Base-by-base conservation (phyloP, 2,113 vertebrate genomes). In the Oreochromis spilurus region DNA sequence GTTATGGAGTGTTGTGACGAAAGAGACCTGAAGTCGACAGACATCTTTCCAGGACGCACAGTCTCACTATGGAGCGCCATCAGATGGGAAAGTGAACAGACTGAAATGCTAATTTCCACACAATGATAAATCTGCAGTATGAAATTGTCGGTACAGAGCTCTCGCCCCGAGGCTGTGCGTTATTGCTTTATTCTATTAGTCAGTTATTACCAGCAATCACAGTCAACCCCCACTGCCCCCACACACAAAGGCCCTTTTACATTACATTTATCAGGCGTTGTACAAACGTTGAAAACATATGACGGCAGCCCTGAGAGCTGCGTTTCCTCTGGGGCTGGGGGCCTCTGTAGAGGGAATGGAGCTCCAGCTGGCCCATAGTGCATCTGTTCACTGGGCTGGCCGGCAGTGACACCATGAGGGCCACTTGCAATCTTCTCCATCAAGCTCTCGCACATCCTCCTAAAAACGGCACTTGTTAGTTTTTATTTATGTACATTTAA, bases 121-220 rank as follows among this genome's bases (percentile, higher is more conserved):
- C 77, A 31, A 95, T 95, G 94, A 96, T 96, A 96, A 96, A 96
- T 97, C 95, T 96, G 93, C 93, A 67, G 94, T 96, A 95, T 96
- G 96, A 95, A 96, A 95, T 95, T 93, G 94, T 95, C 93, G 93
- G 95, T 93, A 94, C 91, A 86, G 94, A 90, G 92, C 94, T 90
- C 84, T 94, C n/a, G 92, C 94, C 96, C 94, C 2, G 91, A 96
- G 96, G 96, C 96, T 79, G 81, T 88, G 82, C 92, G 38, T 96
- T 96, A 96, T 97, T 96, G 95, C 96, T 96, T 97, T 96, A 97
- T 97, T 97, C 96, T 97, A 97, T 97, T 97, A 97, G 95, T 94
- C 96, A 94, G 95, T 97, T 97, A 97, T 96, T 96, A 96, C 95
- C 94, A 96, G 96, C 95, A 95, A 96, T 97, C 96, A 95, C 93